A percentile compares a stretch with the other conserved stretches of the same genome.
Evolutionary conservation across 1,140 invertebrate species (phyloP).

Genomic region (Pinna nobilis): DNA sequence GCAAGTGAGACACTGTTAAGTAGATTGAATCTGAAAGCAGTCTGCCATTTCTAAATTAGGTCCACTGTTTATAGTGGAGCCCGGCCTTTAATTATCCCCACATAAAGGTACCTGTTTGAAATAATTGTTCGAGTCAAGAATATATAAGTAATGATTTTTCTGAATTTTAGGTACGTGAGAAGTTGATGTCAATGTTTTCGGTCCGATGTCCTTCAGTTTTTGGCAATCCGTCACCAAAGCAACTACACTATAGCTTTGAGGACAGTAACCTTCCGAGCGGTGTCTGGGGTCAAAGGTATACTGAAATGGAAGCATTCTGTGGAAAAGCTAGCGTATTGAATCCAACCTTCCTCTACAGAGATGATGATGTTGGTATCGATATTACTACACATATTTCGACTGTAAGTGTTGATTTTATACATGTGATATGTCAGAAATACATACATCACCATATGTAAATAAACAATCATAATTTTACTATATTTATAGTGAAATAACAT

Average conservation of each 20-base stretch:
- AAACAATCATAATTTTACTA: no score
- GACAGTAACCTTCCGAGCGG: slow-evolving; percentile 5
- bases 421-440: no score
- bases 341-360: slow-evolving; percentile 46
- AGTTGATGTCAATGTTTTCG: slow-evolving; percentile 43
- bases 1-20: no score
- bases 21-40: no score
- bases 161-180: slow-evolving; percentile 32
- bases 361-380: slow-evolving; percentile 9
- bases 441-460: no score
- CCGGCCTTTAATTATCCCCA: no score
- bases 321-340: slow-evolving; percentile 53
- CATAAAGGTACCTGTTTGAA: no score
- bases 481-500: no score
- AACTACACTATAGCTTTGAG: slow-evolving; percentile 39
- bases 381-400: slow-evolving; percentile 6
- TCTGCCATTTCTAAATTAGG: no score
- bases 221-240: slow-evolving; percentile 31
- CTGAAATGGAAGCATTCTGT: slow-evolving; percentile 60
- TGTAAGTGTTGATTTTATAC: no score
- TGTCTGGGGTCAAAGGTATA: neutral
- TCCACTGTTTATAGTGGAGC: no score
- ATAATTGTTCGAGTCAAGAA: no score
- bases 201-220: slow-evolving; percentile 51
- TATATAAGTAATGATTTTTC: neutral